These are phyloP conservation scores for Cylas formicarius DNA, from an alignment of 1,140 invertebrate genomes.

Conservation along the genomic window DNA sequence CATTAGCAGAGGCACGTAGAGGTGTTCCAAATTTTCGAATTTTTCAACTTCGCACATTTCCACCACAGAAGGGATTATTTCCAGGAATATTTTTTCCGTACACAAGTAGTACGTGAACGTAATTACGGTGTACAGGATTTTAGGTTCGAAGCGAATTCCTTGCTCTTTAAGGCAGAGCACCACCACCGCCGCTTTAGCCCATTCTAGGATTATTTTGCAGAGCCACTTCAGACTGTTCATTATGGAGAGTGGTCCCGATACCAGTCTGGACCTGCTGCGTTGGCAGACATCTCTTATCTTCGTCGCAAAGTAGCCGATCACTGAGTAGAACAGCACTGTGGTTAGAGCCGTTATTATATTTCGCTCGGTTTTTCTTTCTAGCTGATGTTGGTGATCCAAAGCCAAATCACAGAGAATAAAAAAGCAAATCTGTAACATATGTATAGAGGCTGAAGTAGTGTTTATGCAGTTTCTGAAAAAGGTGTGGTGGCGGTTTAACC, in stretches of 20 bases:
- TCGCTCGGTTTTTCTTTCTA: conserved; percentile 33
- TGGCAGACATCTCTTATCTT: conserved; percentile 55
- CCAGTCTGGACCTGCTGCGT: conserved; percentile 45
- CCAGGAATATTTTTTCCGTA: conserved; percentile 56
- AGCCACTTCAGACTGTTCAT: conserved; percentile 64
- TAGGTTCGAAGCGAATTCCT: conserved; percentile 63
- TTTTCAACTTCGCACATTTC: conserved; percentile 49
- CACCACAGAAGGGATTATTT: conserved; percentile 50
- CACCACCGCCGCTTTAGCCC: conserved; percentile 67
- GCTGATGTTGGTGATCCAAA: conserved; percentile 19
- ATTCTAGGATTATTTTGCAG: conserved; percentile 69
- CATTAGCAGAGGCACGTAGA: conserved; percentile 57
- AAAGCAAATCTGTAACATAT: conserved; percentile 37
- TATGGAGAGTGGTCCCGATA: conserved; percentile 54
- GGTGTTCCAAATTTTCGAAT: conserved; percentile 56
- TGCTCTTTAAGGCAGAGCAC: conserved; percentile 67
- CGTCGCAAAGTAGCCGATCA: conserved; percentile 65
- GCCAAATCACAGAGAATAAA: conserved; percentile 32
- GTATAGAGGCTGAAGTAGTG: too few species aligned
- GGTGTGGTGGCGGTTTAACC: too few species aligned
- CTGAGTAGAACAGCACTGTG: conserved; percentile 71
- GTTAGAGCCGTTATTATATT: conserved; percentile 59
- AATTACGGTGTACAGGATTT: conserved; percentile 50
- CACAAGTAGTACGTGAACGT: conserved; percentile 52
- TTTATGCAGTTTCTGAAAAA: too few species aligned